Conservation (phyloP, 2,888 invertebrate genomes). For the Noctua janthe region DNA sequence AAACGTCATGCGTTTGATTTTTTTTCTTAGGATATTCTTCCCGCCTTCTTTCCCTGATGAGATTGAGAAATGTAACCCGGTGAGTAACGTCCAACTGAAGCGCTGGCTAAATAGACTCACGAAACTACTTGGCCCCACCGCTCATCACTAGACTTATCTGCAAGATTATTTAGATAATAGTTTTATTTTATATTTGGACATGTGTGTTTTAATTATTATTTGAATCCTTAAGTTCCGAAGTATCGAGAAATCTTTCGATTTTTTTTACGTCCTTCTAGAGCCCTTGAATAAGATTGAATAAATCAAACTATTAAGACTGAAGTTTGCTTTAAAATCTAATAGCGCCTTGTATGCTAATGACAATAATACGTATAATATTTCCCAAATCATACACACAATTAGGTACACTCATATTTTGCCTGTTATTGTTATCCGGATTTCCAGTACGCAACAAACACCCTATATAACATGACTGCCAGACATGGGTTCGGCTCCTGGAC, state of each 20-base stretch:
- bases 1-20: background rate
- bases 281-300: background rate
- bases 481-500: background rate
- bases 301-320: background rate
- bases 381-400: background rate
- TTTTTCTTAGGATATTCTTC: slow-evolving; percentile 69
- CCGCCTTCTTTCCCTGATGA: slow-evolving; percentile 79
- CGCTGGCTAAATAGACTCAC: slow-evolving; percentile 82
- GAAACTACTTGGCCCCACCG: slow-evolving; percentile 70
- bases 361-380: background rate
- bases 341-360: background rate
- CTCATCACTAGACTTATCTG: slow-evolving; percentile 8
- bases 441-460: background rate
- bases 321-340: background rate
- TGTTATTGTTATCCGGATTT: background rate
- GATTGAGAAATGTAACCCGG: slow-evolving; percentile 70
- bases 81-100: slow-evolving; percentile 79
- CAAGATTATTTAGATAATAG: background rate
- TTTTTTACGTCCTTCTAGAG: background rate
- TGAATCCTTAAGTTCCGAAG: background rate
- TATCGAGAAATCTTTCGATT: background rate
- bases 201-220: background rate
- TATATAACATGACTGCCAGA: background rate
- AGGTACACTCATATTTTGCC: background rate
- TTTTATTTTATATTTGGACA: background rate